A percentile compares a stretch with the other conserved stretches of the same genome.
phyloP scores from a whole-genome alignment of 2,888 invertebrate genomes.

The Ichneumoninae sp. region DNA sequence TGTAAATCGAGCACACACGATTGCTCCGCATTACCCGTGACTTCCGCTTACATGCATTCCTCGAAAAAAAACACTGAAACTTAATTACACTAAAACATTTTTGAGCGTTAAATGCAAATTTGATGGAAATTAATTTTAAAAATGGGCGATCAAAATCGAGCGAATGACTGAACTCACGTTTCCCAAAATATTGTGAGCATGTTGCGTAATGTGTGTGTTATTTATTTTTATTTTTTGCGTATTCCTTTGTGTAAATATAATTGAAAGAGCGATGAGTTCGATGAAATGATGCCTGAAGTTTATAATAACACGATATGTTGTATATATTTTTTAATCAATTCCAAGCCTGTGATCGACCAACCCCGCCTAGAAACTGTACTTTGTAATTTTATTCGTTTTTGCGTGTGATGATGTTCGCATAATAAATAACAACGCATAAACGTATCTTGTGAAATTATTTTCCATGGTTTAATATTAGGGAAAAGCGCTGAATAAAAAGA shows the following conservation, averaged over 20 bases:
- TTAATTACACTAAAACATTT: not conserved
- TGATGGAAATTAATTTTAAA: no score
- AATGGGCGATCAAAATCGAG: no score
- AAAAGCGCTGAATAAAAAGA: not conserved
- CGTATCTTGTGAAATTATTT: not conserved
- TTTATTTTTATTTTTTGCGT: not conserved
- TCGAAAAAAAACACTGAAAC: not conserved
- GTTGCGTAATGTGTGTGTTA: not conserved
- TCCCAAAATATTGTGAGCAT: not conserved
- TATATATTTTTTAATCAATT: constrained; percentile 25
- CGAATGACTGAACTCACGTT: not conserved
- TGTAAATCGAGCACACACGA: constrained; percentile 17
- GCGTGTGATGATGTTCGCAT: constrained; percentile 30
- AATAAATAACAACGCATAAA: constrained; percentile 36
- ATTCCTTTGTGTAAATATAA: constrained; percentile 19
- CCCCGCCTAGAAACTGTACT: constrained; percentile 3
- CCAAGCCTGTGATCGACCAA: constrained; percentile 42
- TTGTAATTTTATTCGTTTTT: constrained; percentile 14
- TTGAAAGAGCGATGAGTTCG: not conserved
- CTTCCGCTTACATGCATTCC: not conserved
- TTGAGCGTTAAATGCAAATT: not conserved
- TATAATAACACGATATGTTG: constrained; percentile 38
- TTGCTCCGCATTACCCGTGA: not conserved
- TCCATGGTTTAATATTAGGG: not conserved
- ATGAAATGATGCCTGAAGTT: constrained; percentile 32